Conservation (phyloP, 2,888 invertebrate genomes). For the Branchipolynoe longqiensis region DNA sequence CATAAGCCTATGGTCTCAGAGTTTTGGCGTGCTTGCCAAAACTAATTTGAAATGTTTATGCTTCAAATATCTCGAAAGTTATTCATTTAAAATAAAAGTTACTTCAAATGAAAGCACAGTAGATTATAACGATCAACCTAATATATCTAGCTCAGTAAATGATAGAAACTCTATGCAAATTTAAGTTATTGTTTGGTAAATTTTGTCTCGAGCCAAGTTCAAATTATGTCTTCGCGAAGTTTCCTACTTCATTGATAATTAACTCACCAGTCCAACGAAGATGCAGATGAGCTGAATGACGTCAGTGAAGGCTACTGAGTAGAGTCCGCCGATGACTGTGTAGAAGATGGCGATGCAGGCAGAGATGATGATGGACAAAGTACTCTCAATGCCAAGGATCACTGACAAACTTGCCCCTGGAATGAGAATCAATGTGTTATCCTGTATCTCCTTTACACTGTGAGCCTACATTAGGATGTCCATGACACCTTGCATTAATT, state of each 20-base stretch:
- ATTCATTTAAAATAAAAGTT: too few species aligned
- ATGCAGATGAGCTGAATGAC: slow-evolving; percentile 73
- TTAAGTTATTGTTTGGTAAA: neutral
- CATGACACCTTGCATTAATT: too few species aligned
- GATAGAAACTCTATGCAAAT: too few species aligned
- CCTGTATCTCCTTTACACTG: too few species aligned
- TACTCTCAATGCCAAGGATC: slow-evolving; percentile 70
- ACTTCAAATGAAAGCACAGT: too few species aligned
- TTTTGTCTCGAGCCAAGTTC: neutral
- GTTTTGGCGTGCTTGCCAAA: too few species aligned
- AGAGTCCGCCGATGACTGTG: slow-evolving; percentile 75
- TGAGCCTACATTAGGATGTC: too few species aligned
- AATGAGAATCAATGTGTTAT: neutral
- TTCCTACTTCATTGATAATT: neutral
- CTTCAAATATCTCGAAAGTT: too few species aligned
- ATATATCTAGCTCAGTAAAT: too few species aligned
- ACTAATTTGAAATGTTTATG: too few species aligned
- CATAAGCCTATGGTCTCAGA: too few species aligned
- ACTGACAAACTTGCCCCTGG: slow-evolving; percentile 73
- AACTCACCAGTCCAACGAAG: slow-evolving; percentile 71
- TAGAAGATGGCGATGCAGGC: slow-evolving; percentile 74
- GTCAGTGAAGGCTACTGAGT: slow-evolving; percentile 76
- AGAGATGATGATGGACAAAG: slow-evolving; percentile 71
- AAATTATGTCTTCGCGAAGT: neutral
- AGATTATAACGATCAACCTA: too few species aligned